A percentile compares a stretch with the other conserved stretches of the same genome.
Conservation (phyloP, 2,888 invertebrate genomes). For the Venustoraphidia nigricollis region DNA sequence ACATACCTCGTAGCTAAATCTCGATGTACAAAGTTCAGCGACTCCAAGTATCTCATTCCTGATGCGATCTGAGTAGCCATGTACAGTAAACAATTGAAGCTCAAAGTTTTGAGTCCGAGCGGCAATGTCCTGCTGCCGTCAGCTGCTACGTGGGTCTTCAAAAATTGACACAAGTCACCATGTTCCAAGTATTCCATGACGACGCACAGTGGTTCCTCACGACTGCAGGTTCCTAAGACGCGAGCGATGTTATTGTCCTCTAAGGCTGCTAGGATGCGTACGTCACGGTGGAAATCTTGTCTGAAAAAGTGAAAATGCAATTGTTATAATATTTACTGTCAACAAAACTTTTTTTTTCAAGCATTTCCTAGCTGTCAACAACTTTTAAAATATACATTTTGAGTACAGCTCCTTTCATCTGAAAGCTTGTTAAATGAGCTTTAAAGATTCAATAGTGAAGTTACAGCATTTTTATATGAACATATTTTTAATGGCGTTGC, state of each 20-base stretch:
- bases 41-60: conserved; percentile 80
- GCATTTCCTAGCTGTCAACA: too few relatives aligned
- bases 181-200: conserved; percentile 73
- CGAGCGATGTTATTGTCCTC: conserved; percentile 63
- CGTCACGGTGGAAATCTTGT: conserved; percentile 72
- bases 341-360: too few relatives aligned
- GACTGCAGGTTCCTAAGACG: conserved; percentile 58
- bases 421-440: too few relatives aligned
- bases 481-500: too few relatives aligned
- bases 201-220: conserved; percentile 61
- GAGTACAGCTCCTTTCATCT: too few relatives aligned
- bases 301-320: conserved; percentile 28
- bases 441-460: too few relatives aligned
- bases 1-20: conserved; percentile 66
- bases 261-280: conserved; percentile 70
- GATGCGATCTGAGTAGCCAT: conserved; percentile 75
- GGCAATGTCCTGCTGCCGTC: conserved; percentile 41
- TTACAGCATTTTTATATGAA: too few relatives aligned
- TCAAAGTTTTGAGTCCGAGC: conserved; percentile 43
- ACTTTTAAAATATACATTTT: too few relatives aligned
- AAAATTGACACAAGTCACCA: conserved; percentile 69
- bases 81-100: conserved; percentile 60
- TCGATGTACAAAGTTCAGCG: conserved; percentile 78
- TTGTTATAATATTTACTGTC: neutral
- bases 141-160: conserved; percentile 51